These are phyloP conservation scores for Philhelius pedissequus DNA, from an alignment of 2,888 invertebrate genomes.

Conservation along the genomic window DNA sequence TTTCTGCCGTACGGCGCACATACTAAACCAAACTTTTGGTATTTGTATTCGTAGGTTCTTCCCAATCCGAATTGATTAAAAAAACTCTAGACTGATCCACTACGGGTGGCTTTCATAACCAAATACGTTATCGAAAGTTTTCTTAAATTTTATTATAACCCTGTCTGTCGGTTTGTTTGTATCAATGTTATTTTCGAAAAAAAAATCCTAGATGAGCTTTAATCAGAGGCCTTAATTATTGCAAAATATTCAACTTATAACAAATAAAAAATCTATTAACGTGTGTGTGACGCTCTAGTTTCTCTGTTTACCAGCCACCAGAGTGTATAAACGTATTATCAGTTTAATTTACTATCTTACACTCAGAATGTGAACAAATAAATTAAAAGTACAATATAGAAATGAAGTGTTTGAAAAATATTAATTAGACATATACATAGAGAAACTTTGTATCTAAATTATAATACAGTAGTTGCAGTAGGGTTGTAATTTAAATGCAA, in stretches of 20 bases:
- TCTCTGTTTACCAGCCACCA: neutral
- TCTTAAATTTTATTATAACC: constrained; percentile 36
- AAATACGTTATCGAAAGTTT: constrained; percentile 36
- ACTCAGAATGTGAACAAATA: neutral
- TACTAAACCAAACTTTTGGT: neutral
- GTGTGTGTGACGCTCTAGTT: neutral
- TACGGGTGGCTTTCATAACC: neutral
- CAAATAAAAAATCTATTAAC: neutral
- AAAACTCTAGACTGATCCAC: constrained; percentile 20
- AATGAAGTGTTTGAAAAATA: neutral
- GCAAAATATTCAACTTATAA: neutral
- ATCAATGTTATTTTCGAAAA: neutral
- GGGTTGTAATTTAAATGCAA: neutral
- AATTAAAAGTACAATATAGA: neutral
- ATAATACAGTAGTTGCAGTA: neutral
- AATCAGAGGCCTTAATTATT: neutral
- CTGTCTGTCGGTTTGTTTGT: constrained; percentile 48
- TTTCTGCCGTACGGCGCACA: neutral
- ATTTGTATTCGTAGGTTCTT: too few species aligned
- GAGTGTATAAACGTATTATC: constrained; percentile 4
- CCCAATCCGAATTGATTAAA: constrained; percentile 14
- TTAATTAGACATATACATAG: neutral
- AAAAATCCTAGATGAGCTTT: neutral
- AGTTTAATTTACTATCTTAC: neutral
- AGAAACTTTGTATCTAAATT: neutral